Percentiles rank a stretch among this genome's conserved stretches.
Evolutionary conservation across 64 coral and sea anemone genomes (phyloP).

Genomic region (Pachyseris speciosa): DNA sequence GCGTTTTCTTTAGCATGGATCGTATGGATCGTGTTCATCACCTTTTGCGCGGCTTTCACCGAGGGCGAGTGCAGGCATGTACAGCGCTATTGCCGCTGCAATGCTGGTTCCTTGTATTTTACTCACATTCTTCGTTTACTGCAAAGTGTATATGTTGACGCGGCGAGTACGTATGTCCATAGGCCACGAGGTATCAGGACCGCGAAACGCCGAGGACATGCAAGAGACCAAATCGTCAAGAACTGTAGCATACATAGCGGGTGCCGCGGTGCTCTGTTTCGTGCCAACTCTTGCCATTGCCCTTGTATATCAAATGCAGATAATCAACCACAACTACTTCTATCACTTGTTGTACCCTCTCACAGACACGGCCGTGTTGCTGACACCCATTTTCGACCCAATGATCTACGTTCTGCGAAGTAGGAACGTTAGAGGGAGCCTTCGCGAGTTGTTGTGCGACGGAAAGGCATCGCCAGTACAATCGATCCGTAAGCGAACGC

Average conservation of each 20-base stretch:
- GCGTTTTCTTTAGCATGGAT: conserved; percentile 57
- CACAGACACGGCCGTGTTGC: conserved; percentile 59
- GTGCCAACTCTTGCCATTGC: conserved; percentile 58
- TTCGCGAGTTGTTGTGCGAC: not conserved
- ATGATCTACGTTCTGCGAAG: conserved; percentile 80
- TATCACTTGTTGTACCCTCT: conserved; percentile 82
- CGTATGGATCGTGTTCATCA: conserved; percentile 60
- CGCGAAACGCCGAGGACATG: conserved; percentile 17
- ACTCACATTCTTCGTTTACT: conserved; percentile 65
- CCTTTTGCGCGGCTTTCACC: conserved; percentile 52
- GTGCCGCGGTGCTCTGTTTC: conserved; percentile 62
- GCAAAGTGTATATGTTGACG: conserved; percentile 56
- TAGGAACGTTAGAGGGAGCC: conserved; percentile 48
- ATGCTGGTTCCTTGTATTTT: conserved; percentile 53
- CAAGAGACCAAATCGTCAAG: conserved; percentile 63
- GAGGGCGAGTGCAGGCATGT: conserved; percentile 9
- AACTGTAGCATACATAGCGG: conserved; percentile 65
- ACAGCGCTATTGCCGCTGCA: conserved; percentile 37
- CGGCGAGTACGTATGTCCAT: not conserved
- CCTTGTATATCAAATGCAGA: conserved; percentile 11
- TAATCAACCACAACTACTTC: conserved; percentile 22
- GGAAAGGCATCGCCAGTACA: not conserved
- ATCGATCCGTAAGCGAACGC: not conserved
- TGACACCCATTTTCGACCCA: conserved; percentile 70
- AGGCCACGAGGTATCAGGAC: conserved; percentile 9